Base-by-base conservation (phyloP, 2,888 invertebrate species). In the Hydroisotoma schaefferi region DNA sequence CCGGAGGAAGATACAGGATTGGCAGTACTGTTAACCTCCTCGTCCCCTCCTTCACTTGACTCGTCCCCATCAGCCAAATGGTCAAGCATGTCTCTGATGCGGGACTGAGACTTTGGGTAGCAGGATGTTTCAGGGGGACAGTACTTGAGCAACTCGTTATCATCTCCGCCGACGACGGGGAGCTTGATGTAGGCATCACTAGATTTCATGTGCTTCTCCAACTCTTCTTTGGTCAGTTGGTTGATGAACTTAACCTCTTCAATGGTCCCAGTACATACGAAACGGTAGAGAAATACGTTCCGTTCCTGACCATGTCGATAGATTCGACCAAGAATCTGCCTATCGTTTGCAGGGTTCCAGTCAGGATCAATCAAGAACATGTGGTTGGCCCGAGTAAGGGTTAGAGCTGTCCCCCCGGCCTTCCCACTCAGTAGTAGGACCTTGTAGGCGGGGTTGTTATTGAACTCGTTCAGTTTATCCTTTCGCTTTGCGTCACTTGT, bases 341-440 rank as follows among this genome's bases (percentile, higher is more conserved):
- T 97, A 77, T 99, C 99, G 76, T 98, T 99, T 1, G 98, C 98
- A 1, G 99, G 99, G 80, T 99, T 99, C 98, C 98, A 99, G 77
- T 99, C 58, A 1, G 58, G 58, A 23, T 58, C 58, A 22, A 58
- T 10, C 2, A 58, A 26, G 15, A 58, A 4, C 43, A 58, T 23
- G 25, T 58, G 52, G 23, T 58, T 58, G 12, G 53, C 58, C 5
- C 28, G 15, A 1, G 38, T 46, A 1, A 58, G 25, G 23, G 26
- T 44, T 1, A 53, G 22, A 0, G 52, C 58, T 12, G 46, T 44
- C 2, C 58, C 53, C 6, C 58, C 58, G 1, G 58, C 58, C 18
- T 58, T 58, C 5, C 20, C n/a, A 26, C 58, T 58, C 25, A 57
- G 27, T 4, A 52, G n/a, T 1, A 57, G 15, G 25, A 57, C 25